Evolutionary conservation across 2,797 vertebrate species (phyloP).

Genomic region (Agapornis canus): DNA sequence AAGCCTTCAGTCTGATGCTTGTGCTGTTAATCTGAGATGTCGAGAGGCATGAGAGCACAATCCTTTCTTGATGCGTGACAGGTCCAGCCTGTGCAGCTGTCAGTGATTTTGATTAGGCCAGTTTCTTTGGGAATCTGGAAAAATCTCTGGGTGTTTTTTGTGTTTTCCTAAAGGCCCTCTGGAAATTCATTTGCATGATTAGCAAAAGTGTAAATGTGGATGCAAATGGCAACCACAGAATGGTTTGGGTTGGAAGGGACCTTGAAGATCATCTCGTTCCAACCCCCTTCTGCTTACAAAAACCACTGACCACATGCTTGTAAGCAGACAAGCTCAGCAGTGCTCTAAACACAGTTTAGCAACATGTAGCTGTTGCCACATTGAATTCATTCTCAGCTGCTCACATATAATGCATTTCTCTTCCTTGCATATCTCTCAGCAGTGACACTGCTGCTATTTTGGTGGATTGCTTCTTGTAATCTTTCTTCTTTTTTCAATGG

Average conservation of each 20-base stretch:
- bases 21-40: not conserved
- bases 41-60: not conserved
- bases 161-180: not conserved
- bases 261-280: not conserved
- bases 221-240: not conserved
- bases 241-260: not conserved
- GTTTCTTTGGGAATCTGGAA: not conserved
- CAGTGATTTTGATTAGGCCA: not conserved
- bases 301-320: fast-evolving
- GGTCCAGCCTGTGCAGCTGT: not conserved
- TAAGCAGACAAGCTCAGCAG: not conserved
- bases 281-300: not conserved
- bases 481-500: constrained; percentile 37
- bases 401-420: not conserved
- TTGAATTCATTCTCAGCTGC: not conserved
- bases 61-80: not conserved
- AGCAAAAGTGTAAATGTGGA: not conserved
- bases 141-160: not conserved
- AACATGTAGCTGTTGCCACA: not conserved
- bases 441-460: constrained; percentile 30
- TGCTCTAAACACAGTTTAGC: not conserved
- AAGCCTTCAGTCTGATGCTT: not conserved
- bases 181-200: not conserved
- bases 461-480: constrained; percentile 48
- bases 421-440: constrained; percentile 45